Evolutionary conservation across 2,888 invertebrate genomes (phyloP).

Genomic region (Tiliacea citrago): DNA sequence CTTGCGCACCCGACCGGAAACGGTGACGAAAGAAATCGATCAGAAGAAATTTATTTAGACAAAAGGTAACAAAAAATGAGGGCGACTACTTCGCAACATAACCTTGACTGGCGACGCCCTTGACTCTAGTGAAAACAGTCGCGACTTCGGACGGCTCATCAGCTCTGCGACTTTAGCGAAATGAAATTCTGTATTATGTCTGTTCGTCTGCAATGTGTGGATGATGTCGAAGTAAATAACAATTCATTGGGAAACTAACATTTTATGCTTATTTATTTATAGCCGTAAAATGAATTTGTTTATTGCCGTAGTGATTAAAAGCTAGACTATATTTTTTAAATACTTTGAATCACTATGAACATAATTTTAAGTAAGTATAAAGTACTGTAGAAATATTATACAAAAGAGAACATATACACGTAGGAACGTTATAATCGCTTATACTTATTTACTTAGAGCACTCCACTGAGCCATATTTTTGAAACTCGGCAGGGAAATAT

Average conservation of each 20-base stretch:
- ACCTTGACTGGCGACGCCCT: conserved; percentile 87
- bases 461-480: conserved; percentile 27
- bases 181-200: conserved; percentile 22
- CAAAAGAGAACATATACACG: conserved; percentile 5
- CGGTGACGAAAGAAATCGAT: conserved; percentile 85
- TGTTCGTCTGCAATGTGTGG: not conserved
- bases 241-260: not conserved
- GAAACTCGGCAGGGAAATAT: conserved; percentile 27
- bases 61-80: conserved; percentile 83
- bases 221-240: not conserved
- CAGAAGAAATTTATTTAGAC: conserved; percentile 83
- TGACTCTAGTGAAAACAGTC: conserved; percentile 87
- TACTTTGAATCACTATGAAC: not conserved
- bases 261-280: conserved; percentile 4
- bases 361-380: not conserved
- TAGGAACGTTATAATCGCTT: conserved; percentile 7
- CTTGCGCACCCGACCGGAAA: conserved; percentile 83
- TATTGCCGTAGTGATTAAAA: not conserved
- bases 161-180: conserved; percentile 41
- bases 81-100: conserved; percentile 84
- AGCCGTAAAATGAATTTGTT: not conserved
- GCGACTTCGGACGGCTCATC: conserved; percentile 69
- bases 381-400: not conserved
- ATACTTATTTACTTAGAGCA: conserved; percentile 12
- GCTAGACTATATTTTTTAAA: not conserved